phyloP scores from a whole-genome alignment of 1,140 invertebrate species.

The Pectinophora gossypiella region DNA sequence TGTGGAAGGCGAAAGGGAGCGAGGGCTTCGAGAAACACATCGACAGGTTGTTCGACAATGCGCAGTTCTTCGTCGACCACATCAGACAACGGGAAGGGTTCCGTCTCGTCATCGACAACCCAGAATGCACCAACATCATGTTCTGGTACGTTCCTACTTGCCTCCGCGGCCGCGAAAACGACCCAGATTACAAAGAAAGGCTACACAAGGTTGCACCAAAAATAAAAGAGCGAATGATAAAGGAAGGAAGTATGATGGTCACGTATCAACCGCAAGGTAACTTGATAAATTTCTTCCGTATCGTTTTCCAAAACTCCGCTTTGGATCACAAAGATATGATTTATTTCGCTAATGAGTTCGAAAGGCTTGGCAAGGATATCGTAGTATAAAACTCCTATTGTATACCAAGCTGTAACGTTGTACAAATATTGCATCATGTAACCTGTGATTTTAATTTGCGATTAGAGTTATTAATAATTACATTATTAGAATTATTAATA shows the following conservation, averaged over 20 bases:
- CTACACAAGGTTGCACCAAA: conserved; percentile 91
- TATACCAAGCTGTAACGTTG: conserved; percentile 17
- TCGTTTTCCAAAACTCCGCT: conserved; percentile 94
- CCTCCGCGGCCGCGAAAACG: conserved; percentile 77
- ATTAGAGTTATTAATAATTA: neutral
- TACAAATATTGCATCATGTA: conserved; percentile 27
- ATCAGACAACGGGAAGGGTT: conserved; percentile 84
- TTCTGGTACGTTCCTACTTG: conserved; percentile 96
- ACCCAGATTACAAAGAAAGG: conserved; percentile 79
- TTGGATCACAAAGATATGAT: conserved; percentile 87
- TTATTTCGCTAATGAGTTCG: conserved; percentile 91
- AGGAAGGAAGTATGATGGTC: conserved; percentile 95
- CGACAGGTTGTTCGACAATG: conserved; percentile 85
- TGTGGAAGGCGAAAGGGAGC: conserved; percentile 97
- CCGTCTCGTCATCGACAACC: conserved; percentile 84
- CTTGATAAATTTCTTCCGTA: conserved; percentile 93
- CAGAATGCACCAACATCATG: conserved; percentile 95
- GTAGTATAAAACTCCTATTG: conserved; percentile 34
- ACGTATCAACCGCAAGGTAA: conserved; percentile 92
- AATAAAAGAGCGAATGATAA: conserved; percentile 96
- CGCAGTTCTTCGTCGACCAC: conserved; percentile 81
- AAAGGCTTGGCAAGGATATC: conserved; percentile 83
- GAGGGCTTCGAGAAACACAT: conserved; percentile 87
- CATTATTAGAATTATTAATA: neutral
- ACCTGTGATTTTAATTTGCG: conserved; percentile 45